Conservation (phyloP, 1,140 invertebrate genomes). For the Hormaphis cornu region DNA sequence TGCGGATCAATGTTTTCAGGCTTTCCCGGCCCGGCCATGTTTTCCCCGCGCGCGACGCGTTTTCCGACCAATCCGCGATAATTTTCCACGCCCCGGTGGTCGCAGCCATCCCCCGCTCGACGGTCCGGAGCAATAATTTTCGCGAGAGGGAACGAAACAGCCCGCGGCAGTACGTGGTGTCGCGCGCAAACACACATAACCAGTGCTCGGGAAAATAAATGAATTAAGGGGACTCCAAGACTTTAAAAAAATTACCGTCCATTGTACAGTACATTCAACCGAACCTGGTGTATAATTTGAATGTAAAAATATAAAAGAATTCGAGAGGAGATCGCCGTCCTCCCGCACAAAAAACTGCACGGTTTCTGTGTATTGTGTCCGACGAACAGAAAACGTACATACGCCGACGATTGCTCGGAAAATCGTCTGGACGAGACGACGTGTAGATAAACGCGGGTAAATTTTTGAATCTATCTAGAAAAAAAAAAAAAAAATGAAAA, state of each 20-base stretch:
- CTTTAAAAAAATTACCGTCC: too few species aligned
- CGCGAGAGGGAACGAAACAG: too few species aligned
- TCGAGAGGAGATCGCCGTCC: too few species aligned
- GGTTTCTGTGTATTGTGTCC: neutral
- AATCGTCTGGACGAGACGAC: neutral
- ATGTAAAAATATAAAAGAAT: too few species aligned
- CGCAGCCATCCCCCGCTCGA: neutral
- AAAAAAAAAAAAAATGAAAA: neutral
- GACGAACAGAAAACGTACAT: neutral
- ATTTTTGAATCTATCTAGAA: neutral
- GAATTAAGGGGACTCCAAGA: too few species aligned
- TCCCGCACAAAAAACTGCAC: too few species aligned
- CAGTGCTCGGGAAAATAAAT: too few species aligned
- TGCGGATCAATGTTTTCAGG: slow-evolving; percentile 30
- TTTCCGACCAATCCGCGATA: slow-evolving; percentile 31
- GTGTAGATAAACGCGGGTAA: neutral
- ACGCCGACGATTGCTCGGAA: neutral
- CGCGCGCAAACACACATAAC: too few species aligned
- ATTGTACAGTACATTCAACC: too few species aligned
- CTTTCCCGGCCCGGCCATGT: slow-evolving; percentile 29
- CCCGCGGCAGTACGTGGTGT: too few species aligned
- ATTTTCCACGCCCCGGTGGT: slow-evolving; percentile 29
- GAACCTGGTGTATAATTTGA: too few species aligned
- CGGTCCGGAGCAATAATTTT: too few species aligned
- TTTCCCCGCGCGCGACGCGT: slow-evolving; percentile 8